phyloP scores from a whole-genome alignment of 2,113 vertebrate species.

The Carassius carassius region DNA sequence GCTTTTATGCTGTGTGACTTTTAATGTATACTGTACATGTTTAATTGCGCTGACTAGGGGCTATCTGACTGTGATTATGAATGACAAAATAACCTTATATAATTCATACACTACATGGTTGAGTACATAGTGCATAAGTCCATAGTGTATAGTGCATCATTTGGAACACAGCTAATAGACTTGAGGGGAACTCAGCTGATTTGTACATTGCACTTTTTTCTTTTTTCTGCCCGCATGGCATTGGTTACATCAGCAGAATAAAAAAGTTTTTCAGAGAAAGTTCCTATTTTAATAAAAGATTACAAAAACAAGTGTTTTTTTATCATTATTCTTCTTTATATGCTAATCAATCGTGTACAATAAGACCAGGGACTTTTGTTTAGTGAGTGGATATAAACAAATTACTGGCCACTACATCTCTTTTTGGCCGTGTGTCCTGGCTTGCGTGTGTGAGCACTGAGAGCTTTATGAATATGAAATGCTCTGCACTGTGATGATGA shows the following conservation, averaged over 20 bases:
- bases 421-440: background rate
- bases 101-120: no score
- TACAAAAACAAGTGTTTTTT: no score
- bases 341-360: background rate
- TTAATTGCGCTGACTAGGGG: background rate
- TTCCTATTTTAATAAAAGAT: background rate
- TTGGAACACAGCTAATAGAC: background rate
- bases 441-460: background rate
- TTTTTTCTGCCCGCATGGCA: background rate
- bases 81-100: no score
- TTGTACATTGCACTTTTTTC: background rate
- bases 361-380: background rate
- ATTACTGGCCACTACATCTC: background rate
- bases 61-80: no score
- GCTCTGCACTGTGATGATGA: constrained; percentile 27
- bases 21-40: constrained; percentile 2
- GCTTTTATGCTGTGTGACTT: background rate
- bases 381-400: background rate
- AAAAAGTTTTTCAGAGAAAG: background rate
- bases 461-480: constrained; percentile 32
- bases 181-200: background rate
- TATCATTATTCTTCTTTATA: background rate
- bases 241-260: constrained; percentile 1
- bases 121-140: no score
- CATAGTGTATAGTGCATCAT: no score